A percentile compares a stretch with the other conserved stretches of the same genome.
These are phyloP conservation scores for Spheniscus humboldti DNA, from an alignment of 2,797 vertebrate genomes.

Conservation along the genomic window DNA sequence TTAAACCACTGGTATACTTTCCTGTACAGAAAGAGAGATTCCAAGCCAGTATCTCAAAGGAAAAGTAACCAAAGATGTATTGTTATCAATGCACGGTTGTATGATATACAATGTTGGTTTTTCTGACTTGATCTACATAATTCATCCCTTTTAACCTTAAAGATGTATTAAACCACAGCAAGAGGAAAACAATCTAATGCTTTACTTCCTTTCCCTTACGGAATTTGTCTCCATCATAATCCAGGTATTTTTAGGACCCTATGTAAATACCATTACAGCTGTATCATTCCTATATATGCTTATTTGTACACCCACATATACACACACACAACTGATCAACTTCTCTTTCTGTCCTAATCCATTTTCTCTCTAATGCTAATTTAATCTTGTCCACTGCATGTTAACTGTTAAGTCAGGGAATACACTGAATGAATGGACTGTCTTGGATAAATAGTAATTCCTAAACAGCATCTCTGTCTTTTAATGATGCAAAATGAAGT, in stretches of 20 bases:
- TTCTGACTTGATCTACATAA: not conserved
- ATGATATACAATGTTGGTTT: not conserved
- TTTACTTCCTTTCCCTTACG: not conserved
- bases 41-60: not conserved
- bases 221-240: not conserved
- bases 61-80: not conserved
- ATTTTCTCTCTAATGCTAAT: not conserved
- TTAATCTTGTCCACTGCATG: not conserved
- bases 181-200: not conserved
- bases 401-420: not conserved
- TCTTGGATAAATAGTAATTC: not conserved
- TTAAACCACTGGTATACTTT: not conserved
- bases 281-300: not conserved
- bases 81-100: not conserved
- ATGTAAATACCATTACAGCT: not conserved
- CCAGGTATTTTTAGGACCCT: not conserved
- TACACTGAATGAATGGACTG: not conserved
- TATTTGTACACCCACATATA: not conserved
- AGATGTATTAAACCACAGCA: not conserved
- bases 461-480: not conserved
- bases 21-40: not conserved
- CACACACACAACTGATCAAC: not conserved
- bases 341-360: not conserved
- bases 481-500: not conserved
- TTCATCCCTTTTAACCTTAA: not conserved